A percentile compares a stretch with the other conserved stretches of the same genome.
These are phyloP conservation scores for Ivindomyrus marchei DNA, from an alignment of 2,113 vertebrate species.

Conservation along the genomic window DNA sequence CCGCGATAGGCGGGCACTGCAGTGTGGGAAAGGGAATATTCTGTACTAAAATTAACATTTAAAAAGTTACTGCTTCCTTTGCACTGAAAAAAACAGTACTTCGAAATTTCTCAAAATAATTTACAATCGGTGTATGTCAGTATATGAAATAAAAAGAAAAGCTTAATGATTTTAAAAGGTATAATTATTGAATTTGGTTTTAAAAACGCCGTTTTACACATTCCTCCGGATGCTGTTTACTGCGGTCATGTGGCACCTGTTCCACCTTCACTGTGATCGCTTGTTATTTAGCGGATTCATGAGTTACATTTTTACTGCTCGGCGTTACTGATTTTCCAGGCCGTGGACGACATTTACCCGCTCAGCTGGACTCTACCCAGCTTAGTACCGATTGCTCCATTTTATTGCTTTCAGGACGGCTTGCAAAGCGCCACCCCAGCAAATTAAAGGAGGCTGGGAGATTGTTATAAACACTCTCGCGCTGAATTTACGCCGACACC, in stretches of 20 bases:
- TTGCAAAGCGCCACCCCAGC: not conserved
- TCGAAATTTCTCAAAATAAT: not conserved
- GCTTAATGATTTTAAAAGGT: not conserved
- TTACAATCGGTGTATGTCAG: not conserved
- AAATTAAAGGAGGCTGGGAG: not conserved
- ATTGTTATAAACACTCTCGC: not conserved
- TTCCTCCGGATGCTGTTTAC: constrained; percentile 54
- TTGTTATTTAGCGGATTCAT: constrained; percentile 53
- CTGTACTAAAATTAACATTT: not conserved
- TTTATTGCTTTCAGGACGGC: not conserved
- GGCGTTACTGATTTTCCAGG: constrained; percentile 5
- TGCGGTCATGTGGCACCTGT: constrained; percentile 58
- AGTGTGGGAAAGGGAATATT: not conserved
- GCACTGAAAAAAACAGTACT: not conserved
- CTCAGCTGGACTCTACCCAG: not conserved
- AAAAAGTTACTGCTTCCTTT: not conserved
- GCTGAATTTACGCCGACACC: not conserved
- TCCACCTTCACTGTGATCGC: constrained; percentile 36
- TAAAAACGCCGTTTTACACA: constrained; percentile 51
- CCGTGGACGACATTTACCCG: not conserved
- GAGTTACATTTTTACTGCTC: constrained; percentile 64
- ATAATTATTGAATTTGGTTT: not conserved
- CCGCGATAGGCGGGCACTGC: not conserved
- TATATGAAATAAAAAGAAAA: not conserved
- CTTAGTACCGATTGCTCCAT: not conserved